Evolutionary conservation across 2,888 invertebrate species (phyloP).

Genomic region (Caenorhabditis virilis): DNA sequence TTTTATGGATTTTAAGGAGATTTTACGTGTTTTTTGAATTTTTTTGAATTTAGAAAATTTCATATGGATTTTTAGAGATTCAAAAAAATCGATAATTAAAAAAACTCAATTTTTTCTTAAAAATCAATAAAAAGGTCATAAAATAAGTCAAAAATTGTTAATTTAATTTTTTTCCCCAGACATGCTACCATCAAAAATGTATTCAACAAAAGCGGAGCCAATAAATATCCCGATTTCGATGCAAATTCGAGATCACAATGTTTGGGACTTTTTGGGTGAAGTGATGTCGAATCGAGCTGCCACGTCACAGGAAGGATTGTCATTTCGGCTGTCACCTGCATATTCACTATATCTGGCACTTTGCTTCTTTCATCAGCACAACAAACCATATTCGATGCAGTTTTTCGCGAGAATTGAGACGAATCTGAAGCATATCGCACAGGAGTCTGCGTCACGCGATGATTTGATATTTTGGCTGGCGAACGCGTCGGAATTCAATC

Average conservation of each 20-base stretch:
- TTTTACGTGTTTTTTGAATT: not conserved
- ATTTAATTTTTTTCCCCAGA: conserved; percentile 15
- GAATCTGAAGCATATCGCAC: conserved; percentile 80
- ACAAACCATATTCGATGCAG: conserved; percentile 80
- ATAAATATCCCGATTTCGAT: conserved; percentile 39
- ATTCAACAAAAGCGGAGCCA: conserved; percentile 19
- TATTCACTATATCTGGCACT: conserved; percentile 94
- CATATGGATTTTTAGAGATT: no score
- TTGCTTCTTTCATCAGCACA: conserved; percentile 90
- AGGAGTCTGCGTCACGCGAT: conserved; percentile 79
- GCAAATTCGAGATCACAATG: conserved; percentile 51
- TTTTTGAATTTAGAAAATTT: no score
- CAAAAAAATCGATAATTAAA: not conserved
- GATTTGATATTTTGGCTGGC: conserved; percentile 88
- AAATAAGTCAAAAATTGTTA: no score
- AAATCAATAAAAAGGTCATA: no score
- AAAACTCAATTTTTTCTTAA: no score
- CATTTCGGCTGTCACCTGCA: conserved; percentile 93
- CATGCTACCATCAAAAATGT: conserved; percentile 19
- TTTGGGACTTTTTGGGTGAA: conserved; percentile 53
- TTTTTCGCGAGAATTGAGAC: conserved; percentile 46
- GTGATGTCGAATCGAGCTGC: conserved; percentile 71
- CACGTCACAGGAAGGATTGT: conserved; percentile 67
- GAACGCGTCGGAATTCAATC: conserved; percentile 86
- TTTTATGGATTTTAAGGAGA: not conserved